These are phyloP conservation scores for Metallyticus violacea DNA, from an alignment of 2,888 invertebrate species.

Conservation along the genomic window DNA sequence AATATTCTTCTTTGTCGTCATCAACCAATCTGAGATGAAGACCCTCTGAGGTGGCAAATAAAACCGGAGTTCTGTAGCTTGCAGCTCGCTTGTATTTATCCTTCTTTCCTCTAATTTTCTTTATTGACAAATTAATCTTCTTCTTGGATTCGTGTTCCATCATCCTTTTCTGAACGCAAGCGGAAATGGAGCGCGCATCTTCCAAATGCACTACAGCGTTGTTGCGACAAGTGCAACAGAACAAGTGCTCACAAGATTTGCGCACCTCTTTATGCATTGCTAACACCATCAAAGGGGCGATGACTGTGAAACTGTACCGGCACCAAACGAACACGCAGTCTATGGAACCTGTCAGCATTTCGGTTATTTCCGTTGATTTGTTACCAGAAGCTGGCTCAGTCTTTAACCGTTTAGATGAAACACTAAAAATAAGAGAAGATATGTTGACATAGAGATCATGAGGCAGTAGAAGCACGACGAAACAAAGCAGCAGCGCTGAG, in stretches of 20 bases:
- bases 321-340: constrained; percentile 39
- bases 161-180: neutral
- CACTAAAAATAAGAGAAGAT: neutral
- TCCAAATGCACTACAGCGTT: constrained; percentile 21
- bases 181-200: constrained; percentile 18
- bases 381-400: constrained; percentile 18
- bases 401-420: no score
- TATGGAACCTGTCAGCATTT: constrained; percentile 26
- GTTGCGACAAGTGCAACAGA: constrained; percentile 35
- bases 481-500: constrained; percentile 16
- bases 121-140: constrained; percentile 18
- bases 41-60: constrained; percentile 41
- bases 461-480: constrained; percentile 23
- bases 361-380: neutral
- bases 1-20: constrained; percentile 8
- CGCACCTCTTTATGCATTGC: constrained; percentile 37
- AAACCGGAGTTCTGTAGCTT: constrained; percentile 37
- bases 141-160: neutral
- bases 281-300: constrained; percentile 37
- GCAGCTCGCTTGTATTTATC: constrained; percentile 34
- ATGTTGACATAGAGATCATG: constrained; percentile 19
- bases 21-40: constrained; percentile 38
- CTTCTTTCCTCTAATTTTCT: constrained; percentile 6
- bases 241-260: constrained; percentile 35
- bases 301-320: constrained; percentile 35